Conservation (phyloP, 2,113 vertebrate genomes). For the Ia io region DNA sequence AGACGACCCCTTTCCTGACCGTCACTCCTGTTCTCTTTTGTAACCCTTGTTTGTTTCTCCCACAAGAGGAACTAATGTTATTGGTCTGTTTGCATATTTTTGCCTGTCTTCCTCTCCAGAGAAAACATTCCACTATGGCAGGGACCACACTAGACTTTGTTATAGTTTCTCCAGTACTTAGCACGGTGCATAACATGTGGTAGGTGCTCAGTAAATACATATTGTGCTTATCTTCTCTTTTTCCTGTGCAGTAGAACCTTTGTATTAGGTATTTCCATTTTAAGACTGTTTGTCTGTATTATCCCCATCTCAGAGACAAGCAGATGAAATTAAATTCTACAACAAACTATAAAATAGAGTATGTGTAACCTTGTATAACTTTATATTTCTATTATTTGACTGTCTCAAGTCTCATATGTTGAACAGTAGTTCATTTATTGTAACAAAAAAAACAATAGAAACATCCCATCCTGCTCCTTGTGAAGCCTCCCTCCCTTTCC, state of each 20-base stretch:
- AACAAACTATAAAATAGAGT: not conserved
- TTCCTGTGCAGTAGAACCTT: not conserved
- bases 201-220: not conserved
- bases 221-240: not conserved
- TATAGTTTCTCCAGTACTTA: not conserved
- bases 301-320: not conserved
- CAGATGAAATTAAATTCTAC: slow-evolving; percentile 20
- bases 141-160: not conserved
- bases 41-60: not conserved
- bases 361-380: not conserved
- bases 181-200: not conserved
- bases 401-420: not conserved
- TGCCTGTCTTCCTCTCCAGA: not conserved
- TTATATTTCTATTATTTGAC: not conserved
- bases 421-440: not conserved
- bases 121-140: not conserved
- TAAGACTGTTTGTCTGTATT: not conserved
- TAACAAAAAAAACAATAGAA: not conserved
- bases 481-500: not conserved
- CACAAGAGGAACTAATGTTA: not conserved
- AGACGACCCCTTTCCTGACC: not conserved
- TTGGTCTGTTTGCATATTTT: not conserved
- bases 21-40: not conserved
- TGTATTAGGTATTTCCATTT: not conserved
- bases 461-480: not conserved